Percentiles rank a stretch among this genome's conserved stretches.
phyloP scores from a whole-genome alignment of 64 coral and sea anemone genomes.

The Montipora cactus region DNA sequence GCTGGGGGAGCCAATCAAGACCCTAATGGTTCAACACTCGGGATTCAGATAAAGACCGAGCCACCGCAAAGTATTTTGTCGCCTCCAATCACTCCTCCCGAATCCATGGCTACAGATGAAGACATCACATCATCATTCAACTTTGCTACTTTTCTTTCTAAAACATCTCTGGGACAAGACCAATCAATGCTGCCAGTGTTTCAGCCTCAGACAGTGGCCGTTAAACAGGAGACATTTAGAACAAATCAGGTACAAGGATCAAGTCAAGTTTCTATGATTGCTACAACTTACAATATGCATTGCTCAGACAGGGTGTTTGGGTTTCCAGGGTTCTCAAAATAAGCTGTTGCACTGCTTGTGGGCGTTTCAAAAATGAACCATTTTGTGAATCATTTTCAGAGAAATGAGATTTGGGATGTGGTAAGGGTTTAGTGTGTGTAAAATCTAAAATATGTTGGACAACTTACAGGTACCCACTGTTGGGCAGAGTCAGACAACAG shows the following conservation, averaged over 20 bases:
- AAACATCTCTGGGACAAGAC: neutral
- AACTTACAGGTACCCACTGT: neutral
- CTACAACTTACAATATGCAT: no score
- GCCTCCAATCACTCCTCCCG: slow-evolving; percentile 66
- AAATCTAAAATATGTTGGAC: no score
- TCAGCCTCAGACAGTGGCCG: neutral
- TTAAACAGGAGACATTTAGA: slow-evolving; percentile 2
- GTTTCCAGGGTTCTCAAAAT: no score
- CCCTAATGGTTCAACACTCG: neutral
- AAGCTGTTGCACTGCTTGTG: no score
- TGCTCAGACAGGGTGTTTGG: no score
- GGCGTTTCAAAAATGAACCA: no score
- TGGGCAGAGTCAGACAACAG: neutral
- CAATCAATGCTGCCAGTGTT: slow-evolving; percentile 10
- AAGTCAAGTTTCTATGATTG: neutral
- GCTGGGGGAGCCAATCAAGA: neutral
- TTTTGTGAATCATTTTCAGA: no score
- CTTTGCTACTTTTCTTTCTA: slow-evolving; percentile 11
- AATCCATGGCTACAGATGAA: slow-evolving; percentile 60
- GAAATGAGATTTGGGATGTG: no score
- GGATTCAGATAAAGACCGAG: slow-evolving; percentile 53
- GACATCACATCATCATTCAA: slow-evolving; percentile 1
- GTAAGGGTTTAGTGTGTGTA: no score
- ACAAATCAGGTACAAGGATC: neutral
- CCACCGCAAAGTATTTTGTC: slow-evolving; percentile 30